phyloP scores from a whole-genome alignment of 2,888 invertebrate species.

The Dicyrtomina minuta region DNA sequence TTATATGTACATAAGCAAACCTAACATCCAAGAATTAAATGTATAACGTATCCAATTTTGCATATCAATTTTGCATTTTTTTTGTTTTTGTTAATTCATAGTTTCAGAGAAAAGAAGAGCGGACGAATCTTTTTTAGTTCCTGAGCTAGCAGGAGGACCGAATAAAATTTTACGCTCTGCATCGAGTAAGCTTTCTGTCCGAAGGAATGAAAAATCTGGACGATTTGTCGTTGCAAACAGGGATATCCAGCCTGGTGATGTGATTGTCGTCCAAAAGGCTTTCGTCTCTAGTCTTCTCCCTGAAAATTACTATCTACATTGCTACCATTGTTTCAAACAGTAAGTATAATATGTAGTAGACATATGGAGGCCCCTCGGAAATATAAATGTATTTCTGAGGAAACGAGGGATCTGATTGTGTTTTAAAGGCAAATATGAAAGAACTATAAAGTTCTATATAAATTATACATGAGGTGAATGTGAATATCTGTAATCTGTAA shows the following conservation, averaged over 20 bases:
- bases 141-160: conserved; percentile 47
- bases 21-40: no score
- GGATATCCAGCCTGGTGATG: conserved; percentile 54
- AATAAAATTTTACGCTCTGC: conserved; percentile 42
- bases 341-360: conserved; percentile 48
- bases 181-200: conserved; percentile 39
- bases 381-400: no score
- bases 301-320: conserved; percentile 53
- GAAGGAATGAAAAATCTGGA: conserved; percentile 47
- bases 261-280: conserved; percentile 54
- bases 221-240: conserved; percentile 53
- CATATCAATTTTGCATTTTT: conserved; percentile 28
- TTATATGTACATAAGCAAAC: no score
- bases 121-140: conserved; percentile 14
- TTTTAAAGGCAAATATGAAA: no score
- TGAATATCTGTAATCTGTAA: no score
- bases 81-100: neutral
- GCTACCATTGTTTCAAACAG: conserved; percentile 54
- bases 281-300: conserved; percentile 53
- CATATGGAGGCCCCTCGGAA: no score
- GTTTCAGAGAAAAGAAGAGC: neutral
- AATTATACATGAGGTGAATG: no score
- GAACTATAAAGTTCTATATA: no score
- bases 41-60: neutral
- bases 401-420: no score